Evolutionary conservation across 2,113 vertebrate genomes (phyloP), one percentile per base, ranked within the genome.

Genomic region (Mesocricetus auratus): DNA sequence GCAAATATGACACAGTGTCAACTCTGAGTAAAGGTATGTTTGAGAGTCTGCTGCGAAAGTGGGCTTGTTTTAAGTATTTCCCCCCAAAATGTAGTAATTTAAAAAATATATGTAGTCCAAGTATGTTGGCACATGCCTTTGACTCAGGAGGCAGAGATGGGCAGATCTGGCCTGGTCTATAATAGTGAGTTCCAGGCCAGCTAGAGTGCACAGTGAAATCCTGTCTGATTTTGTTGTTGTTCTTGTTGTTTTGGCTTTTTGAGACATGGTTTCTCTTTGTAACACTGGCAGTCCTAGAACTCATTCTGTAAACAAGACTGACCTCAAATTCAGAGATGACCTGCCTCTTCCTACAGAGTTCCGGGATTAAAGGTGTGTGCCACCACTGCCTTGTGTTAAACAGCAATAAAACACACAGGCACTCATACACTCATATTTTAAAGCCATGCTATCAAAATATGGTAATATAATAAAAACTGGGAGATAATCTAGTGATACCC

Each of bases 361-460:
- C 68, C n/a, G 68, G 36, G 68, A 71, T n/a, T 71, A 71, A 71
- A 71, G 36, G 36, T n/a, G 36, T 7, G 9, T 21, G 36, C 36
- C 16, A 71, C 36, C 36, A 39, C 69, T 71, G 69, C 36, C 17
- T 56, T 82, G 5, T 82, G 53, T 39, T 82, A 82, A 78, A 78
- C 15, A 50, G 22, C 11, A 24, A 9, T 71, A 79, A 53, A 75
- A 31, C 26, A 33, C 26, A 77, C 75, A 78, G 47, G 36, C 31
- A 53, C 22, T 24, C 22, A 58, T 8, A 81, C 1, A 60, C 1
- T 60, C 7, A 42, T 42, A 83, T 90, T 91, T 68, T 82, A 94
- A 93, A 74, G 29, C 69, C 42, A 93, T 79, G 58, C 83, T 2
- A 93, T 93, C 39, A 93, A 79, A 89, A 88, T 92, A 73, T 85